Conservation (phyloP, 1,140 invertebrate species). For the Calliopsis andreniformis region DNA sequence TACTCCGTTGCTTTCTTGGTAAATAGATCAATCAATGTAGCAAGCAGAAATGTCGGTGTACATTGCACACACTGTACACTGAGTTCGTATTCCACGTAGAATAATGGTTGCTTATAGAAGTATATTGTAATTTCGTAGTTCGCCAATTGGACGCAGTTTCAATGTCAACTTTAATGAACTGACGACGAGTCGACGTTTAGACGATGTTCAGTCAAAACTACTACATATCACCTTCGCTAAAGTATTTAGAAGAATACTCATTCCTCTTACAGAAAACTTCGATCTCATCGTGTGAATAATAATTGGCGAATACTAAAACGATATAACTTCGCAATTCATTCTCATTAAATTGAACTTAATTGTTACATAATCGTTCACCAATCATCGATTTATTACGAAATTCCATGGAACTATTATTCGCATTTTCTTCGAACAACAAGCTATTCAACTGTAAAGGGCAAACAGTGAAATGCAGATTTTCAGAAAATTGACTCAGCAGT, state of each 20-base stretch:
- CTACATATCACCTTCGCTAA: too few species aligned
- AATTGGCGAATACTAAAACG: too few species aligned
- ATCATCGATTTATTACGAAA: neutral
- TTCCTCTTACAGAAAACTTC: too few species aligned
- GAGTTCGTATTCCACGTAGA: neutral
- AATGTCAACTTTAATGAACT: conserved; percentile 2
- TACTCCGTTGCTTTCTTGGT: conserved; percentile 25
- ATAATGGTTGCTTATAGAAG: neutral
- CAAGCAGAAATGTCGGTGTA: neutral
- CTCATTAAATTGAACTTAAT: neutral
- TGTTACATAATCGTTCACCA: neutral
- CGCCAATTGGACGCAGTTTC: conserved; percentile 1
- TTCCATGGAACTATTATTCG: neutral
- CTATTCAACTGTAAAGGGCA: neutral
- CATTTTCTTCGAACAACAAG: conserved; percentile 15
- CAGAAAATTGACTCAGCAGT: conserved; percentile 2
- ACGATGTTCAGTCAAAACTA: too few species aligned
- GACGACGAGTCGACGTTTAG: neutral
- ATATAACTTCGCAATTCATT: neutral
- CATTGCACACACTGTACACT: neutral
- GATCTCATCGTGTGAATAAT: too few species aligned
- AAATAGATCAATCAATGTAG: conserved; percentile 41
- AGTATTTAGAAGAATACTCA: too few species aligned
- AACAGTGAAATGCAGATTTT: conserved; percentile 5
- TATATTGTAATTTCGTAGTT: neutral